Percentiles rank a stretch among this genome's conserved stretches.
Evolutionary conservation across 1,140 invertebrate species (phyloP).

Genomic region (Drosophila nebulosa): DNA sequence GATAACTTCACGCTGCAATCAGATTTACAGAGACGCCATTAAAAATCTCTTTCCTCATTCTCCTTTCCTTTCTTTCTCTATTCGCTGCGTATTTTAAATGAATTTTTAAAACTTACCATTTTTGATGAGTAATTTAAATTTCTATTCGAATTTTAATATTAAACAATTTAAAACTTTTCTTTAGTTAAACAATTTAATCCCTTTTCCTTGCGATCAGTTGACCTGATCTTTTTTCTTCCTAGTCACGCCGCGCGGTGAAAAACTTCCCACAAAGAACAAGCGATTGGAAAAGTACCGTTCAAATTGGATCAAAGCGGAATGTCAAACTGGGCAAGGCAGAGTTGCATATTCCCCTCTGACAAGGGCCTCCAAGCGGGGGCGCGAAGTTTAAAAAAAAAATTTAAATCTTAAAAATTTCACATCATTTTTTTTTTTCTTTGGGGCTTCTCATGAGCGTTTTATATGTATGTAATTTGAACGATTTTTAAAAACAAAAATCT

Average conservation of each 20-base stretch:
- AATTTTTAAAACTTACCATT: not conserved
- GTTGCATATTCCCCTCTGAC: slow-evolving; percentile 17
- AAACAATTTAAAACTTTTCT: slow-evolving; percentile 2
- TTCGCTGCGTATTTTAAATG: not conserved
- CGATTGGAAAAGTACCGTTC: slow-evolving; percentile 51
- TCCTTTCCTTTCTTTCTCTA: not conserved
- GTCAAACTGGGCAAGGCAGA: slow-evolving; percentile 29
- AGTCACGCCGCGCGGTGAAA: slow-evolving; percentile 32
- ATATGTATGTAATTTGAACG: not conserved
- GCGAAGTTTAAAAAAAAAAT: not conserved
- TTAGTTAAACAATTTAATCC: not conserved
- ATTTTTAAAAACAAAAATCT: not conserved
- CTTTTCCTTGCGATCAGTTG: not conserved
- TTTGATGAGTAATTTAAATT: slow-evolving; percentile 30
- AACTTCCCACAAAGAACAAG: slow-evolving; percentile 12
- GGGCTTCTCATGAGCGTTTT: not conserved
- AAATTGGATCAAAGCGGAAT: slow-evolving; percentile 27
- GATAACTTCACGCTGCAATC: slow-evolving; percentile 85
- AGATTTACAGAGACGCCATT: slow-evolving; percentile 23
- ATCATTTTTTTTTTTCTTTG: not conserved
- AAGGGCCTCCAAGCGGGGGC: not conserved
- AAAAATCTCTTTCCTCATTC: too few relatives aligned
- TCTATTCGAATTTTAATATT: slow-evolving; percentile 5
- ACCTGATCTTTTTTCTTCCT: slow-evolving; percentile 2
- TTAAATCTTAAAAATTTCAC: not conserved